Base-by-base conservation (phyloP, 2,888 invertebrate genomes). In the Cantharis rufa region DNA sequence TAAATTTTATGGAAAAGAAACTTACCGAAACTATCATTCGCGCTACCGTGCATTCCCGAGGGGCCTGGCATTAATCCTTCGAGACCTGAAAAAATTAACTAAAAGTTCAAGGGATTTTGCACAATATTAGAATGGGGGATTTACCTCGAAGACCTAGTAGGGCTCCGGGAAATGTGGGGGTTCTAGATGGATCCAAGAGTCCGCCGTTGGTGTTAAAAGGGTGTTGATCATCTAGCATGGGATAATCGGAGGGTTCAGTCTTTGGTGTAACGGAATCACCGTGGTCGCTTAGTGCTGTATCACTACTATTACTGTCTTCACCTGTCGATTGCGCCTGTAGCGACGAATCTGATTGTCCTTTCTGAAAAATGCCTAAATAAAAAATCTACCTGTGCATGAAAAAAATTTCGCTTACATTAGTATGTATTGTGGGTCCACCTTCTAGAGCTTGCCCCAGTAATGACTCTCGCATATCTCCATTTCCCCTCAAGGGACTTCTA, bases 41-140 rank as follows among this genome's bases (percentile, higher is more conserved):
- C 90, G 80, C 85, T 88, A 86, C 91, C 92, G 84, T 92, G 94
- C 88, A 96, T 93, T 85, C 95, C 95, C 80, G 96, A 96, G 61
- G 96, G 96, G 84, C 96, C 96, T 79, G 96, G 95, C 87, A 96
- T 90, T 83, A 96, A 91, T 85, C 95, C 96, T 90, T 93, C 88
- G 87, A 93, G 88, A 81, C 91, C 90, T 90, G 84, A 21, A 85
- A 87, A 70, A 72, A 78, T 79, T 76, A 69, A 78, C 71, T 18
- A n/a, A 15, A 27, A 21, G 24, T 21, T n/a, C 48, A 16, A 62
- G 18, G 18, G 16, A 16, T 61, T 16, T 18, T 16, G 48, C 62
- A 62, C 16, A 15, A 70, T 32, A n/a, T n/a, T n/a, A 16, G 10
- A 13, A 13, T 61, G 5, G 11, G 70, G 71, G 64, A 69, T 81